phyloP scores from a whole-genome alignment of 2,888 invertebrate species.

The Eucera pruinosa region DNA sequence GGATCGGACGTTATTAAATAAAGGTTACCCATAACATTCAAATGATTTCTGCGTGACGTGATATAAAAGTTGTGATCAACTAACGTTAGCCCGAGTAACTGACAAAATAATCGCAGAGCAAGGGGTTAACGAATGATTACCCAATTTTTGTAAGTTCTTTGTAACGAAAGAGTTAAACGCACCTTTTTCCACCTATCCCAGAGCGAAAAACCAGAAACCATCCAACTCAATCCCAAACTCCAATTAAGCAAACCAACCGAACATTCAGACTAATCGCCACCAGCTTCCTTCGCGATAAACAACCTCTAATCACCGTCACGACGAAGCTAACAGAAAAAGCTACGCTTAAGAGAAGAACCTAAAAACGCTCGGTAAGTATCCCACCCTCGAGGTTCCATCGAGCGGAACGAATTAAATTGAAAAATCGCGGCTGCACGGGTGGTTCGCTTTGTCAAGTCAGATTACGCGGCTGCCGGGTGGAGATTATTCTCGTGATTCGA shows the following conservation, averaged over 20 bases:
- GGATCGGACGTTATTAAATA: too few species aligned
- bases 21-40: too few species aligned
- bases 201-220: too few species aligned
- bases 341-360: neutral
- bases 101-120: too few species aligned
- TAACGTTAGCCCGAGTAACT: too few species aligned
- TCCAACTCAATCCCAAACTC: too few species aligned
- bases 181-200: too few species aligned
- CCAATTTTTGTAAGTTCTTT: too few species aligned
- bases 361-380: slow-evolving; percentile 5
- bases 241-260: neutral
- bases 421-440: slow-evolving; percentile 40
- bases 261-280: neutral
- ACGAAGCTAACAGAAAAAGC: neutral
- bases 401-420: slow-evolving; percentile 55
- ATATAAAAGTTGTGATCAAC: too few species aligned
- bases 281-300: neutral
- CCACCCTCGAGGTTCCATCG: neutral
- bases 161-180: too few species aligned
- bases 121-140: too few species aligned
- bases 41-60: too few species aligned
- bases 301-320: neutral
- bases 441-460: slow-evolving; percentile 57
- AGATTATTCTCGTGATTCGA: slow-evolving; percentile 44
- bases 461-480: slow-evolving; percentile 41